Evolutionary conservation across 2,113 vertebrate genomes (phyloP), one percentile per base, ranked within the genome.

Genomic region (Triplophysa dalaica): DNA sequence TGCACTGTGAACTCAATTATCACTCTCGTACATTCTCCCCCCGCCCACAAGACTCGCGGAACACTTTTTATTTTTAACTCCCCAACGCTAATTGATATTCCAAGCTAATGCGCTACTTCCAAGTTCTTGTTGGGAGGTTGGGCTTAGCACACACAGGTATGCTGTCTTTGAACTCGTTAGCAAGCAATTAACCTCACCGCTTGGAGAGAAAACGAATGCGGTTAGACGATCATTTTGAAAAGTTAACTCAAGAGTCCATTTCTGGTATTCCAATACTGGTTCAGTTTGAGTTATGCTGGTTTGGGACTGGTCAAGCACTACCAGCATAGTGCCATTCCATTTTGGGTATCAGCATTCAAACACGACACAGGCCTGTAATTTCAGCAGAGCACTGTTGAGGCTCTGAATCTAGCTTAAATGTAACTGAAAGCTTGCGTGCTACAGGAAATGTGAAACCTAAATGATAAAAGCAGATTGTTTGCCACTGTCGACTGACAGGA

Each of bases 1-100:
- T 79, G 77, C 85, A 86, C 89, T 91, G 88, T 90, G 92, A 93
- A 93, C 90, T 90, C 92, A 93, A 93, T 93, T 92, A 92, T 90
- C 91, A 91, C 79, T 79, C 41, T 41, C 67, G 38, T 80, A 79
- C 73, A 56, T 66, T 14, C 48, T 45, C 52, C 64, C 64, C 61
- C 24, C 29, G 29, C 29, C 33, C 50, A 5, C 61, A 68, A 26
- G 70, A 67, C 52, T 75, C 24, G 4, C 70, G 74, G 65, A 66
- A 63, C 67, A 60, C 61, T 72, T 78, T 78, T 81, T 85, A 85
- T 85, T 85, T 85, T 83, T 85, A 85, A 79, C 79, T 82, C 45
- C 63, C 24, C 33, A 61, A 52, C 60, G 52, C 33, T 81, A 83
- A 85, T 85, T 85, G 72, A 83, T 83, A 81, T 67, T 81, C 76